Conservation (phyloP, 2,797 vertebrate genomes). For the Muscicapa striata region DNA sequence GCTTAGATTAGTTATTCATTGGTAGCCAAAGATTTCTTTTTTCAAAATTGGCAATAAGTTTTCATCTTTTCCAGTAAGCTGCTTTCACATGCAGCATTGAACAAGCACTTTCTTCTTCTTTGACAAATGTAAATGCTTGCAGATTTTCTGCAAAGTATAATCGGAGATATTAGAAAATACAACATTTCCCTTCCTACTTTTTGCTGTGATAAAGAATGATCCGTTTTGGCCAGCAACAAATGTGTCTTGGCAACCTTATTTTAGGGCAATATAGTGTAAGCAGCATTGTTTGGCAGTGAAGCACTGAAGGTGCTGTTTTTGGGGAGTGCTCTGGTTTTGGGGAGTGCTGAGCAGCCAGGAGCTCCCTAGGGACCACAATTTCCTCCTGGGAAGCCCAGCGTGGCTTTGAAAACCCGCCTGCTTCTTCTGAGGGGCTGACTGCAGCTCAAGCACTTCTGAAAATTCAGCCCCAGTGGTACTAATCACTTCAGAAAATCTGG, state of each 20-base stretch:
- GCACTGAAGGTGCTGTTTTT: not conserved
- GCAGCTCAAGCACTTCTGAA: not conserved
- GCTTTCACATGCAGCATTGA: slow-evolving; percentile 66
- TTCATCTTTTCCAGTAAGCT: slow-evolving; percentile 81
- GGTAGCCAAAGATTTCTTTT: slow-evolving; percentile 75
- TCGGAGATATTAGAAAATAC: slow-evolving; percentile 53
- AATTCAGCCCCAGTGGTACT: slow-evolving; percentile 22
- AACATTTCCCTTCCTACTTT: slow-evolving; percentile 27
- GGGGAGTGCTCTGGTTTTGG: too few relatives aligned
- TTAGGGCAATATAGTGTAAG: not conserved
- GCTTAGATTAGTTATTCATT: slow-evolving; percentile 77
- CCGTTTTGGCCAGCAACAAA: not conserved
- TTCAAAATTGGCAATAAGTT: slow-evolving; percentile 78
- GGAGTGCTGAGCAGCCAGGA: not conserved
- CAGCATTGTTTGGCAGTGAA: not conserved
- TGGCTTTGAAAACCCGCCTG: not conserved
- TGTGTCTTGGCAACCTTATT: not conserved
- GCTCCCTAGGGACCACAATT: not conserved
- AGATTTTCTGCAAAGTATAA: slow-evolving; percentile 64
- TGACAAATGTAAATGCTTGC: slow-evolving; percentile 69
- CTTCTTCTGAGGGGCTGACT: not conserved
- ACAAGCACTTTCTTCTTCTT: slow-evolving; percentile 65
- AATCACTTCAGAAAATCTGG: slow-evolving; percentile 47
- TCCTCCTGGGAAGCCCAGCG: not conserved
- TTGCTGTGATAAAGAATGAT: not conserved